Conservation (phyloP, 2,113 vertebrate genomes). For the Ibidorhyncha struthersii region DNA sequence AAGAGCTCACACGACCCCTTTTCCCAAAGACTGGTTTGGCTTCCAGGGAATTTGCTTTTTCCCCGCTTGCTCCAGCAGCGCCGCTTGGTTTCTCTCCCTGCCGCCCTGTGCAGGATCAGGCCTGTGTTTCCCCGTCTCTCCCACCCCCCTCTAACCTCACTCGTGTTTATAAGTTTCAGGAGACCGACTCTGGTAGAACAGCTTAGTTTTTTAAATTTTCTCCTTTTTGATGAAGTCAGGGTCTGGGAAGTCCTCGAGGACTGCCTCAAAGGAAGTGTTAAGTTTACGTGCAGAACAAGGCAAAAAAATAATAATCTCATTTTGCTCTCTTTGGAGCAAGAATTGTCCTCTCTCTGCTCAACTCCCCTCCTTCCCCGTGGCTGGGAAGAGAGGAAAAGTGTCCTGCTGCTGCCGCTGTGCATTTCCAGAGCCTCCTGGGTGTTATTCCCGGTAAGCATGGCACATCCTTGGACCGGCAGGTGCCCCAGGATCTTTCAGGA, state of each 20-base stretch:
- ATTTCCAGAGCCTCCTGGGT: not conserved
- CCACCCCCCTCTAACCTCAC: not conserved
- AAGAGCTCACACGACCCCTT: fast-evolving
- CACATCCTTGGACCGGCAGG: not conserved
- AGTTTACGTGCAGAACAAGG: constrained; percentile 16
- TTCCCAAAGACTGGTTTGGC: not conserved
- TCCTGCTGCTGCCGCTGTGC: not conserved
- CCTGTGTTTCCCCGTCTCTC: not conserved
- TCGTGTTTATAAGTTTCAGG: constrained; percentile 7
- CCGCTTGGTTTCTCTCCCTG: not conserved
- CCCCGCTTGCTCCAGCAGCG: not conserved
- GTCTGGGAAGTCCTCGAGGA: not conserved
- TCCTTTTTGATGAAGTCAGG: constrained; percentile 19
- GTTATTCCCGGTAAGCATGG: not conserved
- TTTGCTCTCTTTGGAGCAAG: not conserved
- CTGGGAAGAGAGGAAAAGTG: not conserved
- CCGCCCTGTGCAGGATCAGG: not conserved
- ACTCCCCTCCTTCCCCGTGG: not conserved
- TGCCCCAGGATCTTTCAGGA: not conserved
- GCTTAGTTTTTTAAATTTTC: not conserved
- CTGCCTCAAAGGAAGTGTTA: constrained; percentile 36
- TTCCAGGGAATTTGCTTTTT: not conserved
- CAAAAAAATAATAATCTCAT: constrained; percentile 1
- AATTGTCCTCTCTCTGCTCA: not conserved
- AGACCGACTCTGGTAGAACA: not conserved